These are phyloP conservation scores for Nicator chloris DNA, from an alignment of 2,113 vertebrate species.

Conservation along the genomic window DNA sequence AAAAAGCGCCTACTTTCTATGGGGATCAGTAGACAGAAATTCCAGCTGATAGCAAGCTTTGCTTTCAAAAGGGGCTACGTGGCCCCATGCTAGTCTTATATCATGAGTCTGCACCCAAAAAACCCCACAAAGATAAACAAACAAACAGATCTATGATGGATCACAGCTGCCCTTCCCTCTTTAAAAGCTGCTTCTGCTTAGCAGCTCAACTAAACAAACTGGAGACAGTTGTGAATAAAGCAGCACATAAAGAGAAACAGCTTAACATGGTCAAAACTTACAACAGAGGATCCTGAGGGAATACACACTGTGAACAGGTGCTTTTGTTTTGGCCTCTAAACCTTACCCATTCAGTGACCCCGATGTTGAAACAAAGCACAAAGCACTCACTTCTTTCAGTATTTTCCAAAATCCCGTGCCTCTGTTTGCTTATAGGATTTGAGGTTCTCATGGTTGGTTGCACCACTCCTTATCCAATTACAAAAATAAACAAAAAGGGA, in stretches of 20 bases:
- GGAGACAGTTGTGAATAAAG: background rate
- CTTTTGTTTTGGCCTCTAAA: background rate
- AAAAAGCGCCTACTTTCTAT: background rate
- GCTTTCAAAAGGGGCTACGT: background rate
- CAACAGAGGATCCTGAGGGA: background rate
- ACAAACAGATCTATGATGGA: background rate
- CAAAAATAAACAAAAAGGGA: conserved; percentile 9
- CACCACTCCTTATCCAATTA: background rate
- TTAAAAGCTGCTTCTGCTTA: background rate
- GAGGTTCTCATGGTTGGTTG: background rate
- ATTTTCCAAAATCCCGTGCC: background rate
- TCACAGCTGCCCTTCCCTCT: background rate
- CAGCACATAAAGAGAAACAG: background rate
- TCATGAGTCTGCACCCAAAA: background rate
- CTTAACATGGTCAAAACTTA: background rate
- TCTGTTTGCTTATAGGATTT: background rate
- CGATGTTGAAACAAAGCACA: background rate
- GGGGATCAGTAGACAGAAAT: background rate
- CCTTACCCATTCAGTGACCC: background rate
- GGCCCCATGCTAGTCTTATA: background rate
- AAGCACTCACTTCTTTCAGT: background rate
- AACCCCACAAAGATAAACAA: background rate
- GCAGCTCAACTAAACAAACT: background rate
- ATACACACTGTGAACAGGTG: background rate
- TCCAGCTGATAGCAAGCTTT: background rate